phyloP scores from a whole-genome alignment of 2,113 vertebrate genomes.

The Rhea americana region DNA sequence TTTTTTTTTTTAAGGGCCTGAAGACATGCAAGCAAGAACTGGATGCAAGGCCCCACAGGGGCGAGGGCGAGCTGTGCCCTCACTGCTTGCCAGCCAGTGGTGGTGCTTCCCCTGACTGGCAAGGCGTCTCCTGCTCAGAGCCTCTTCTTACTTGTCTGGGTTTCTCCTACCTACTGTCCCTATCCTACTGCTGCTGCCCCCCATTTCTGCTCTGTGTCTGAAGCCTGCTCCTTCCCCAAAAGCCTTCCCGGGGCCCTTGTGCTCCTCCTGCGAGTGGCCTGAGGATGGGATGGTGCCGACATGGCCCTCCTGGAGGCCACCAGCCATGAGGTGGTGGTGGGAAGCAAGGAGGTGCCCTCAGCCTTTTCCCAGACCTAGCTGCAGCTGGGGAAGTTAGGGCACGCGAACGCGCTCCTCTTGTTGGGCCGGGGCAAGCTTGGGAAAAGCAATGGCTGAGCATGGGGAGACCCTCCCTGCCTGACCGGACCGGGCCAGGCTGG shows the following conservation, averaged over 20 bases:
- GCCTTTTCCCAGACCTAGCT: no score
- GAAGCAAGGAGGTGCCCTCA: not conserved
- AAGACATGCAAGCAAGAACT: not conserved
- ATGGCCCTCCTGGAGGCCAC: rapidly evolving
- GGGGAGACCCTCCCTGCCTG: no score
- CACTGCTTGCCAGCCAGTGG: no score
- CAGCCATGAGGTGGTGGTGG: no score
- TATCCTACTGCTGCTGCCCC: no score
- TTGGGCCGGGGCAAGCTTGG: no score
- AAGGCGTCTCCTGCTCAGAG: rapidly evolving
- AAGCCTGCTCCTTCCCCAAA: rapidly evolving
- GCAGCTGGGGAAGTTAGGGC: not conserved
- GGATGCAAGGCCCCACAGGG: rapidly evolving
- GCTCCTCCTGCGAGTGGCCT: no score
- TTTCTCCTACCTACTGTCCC: not conserved
- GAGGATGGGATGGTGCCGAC: rapidly evolving
- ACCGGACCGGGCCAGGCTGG: no score
- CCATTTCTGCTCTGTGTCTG: no score
- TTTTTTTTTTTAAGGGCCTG: not conserved
- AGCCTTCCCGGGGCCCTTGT: rapidly evolving
- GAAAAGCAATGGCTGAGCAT: not conserved
- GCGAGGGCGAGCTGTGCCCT: no score
- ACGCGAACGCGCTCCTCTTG: rapidly evolving
- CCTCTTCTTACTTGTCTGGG: no score
- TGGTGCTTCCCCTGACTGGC: rapidly evolving